phyloP scores from a whole-genome alignment of 2,888 invertebrate genomes.

The Byasa hedistus region DNA sequence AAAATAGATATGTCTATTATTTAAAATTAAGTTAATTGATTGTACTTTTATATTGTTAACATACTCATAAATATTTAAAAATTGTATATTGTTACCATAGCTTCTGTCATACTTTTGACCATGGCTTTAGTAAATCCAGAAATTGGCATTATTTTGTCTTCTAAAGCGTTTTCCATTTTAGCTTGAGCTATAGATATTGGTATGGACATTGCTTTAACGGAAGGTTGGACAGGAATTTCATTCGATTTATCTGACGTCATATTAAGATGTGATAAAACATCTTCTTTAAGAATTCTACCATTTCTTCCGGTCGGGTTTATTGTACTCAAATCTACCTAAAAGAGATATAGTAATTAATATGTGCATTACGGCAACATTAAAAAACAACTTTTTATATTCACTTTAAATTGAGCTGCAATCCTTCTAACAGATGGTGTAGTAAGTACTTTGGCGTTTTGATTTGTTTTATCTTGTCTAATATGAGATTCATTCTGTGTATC shows the following conservation, averaged over 20 bases:
- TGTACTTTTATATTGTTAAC: too few relatives aligned
- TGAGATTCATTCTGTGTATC: conserved; percentile 36
- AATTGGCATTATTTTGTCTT: conserved; percentile 82
- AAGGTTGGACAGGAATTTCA: conserved; percentile 46
- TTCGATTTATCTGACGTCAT: conserved; percentile 78
- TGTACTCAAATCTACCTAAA: conserved; percentile 83
- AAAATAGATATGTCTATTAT: neutral
- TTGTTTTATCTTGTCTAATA: conserved; percentile 35
- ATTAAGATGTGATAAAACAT: conserved; percentile 87
- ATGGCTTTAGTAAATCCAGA: conserved; percentile 94
- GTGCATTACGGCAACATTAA: neutral
- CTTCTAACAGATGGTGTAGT: conserved; percentile 97
- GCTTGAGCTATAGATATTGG: conserved; percentile 46
- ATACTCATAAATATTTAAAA: neutral
- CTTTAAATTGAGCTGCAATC: conserved; percentile 93
- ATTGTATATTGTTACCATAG: conserved; percentile 80
- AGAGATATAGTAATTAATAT: conserved; percentile 13
- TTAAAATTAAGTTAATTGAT: too few relatives aligned
- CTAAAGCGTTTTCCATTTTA: conserved; percentile 49
- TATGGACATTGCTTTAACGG: conserved; percentile 46
- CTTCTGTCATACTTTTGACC: conserved; percentile 96
- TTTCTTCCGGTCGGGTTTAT: conserved; percentile 91
- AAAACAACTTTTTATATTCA: conserved; percentile 51
- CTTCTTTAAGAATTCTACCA: conserved; percentile 97
- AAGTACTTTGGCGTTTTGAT: conserved; percentile 72